Percentiles rank a stretch among this genome's conserved stretches.
Conservation (phyloP, 2,888 invertebrate genomes). For the Stenichneumon culpator region DNA sequence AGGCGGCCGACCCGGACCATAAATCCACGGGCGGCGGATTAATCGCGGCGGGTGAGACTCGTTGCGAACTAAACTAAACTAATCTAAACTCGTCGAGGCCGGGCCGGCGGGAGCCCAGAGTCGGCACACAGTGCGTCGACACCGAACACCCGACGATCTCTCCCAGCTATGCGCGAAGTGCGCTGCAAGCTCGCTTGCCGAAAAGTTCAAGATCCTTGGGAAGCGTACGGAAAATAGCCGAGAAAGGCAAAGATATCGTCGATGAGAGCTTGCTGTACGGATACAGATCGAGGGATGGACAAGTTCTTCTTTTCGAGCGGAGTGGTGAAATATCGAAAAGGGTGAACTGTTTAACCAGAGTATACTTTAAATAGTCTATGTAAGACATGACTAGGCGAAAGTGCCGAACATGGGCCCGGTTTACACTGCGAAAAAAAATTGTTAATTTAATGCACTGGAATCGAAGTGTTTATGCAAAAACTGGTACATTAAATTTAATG, state of each 20-base stretch:
- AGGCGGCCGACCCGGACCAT: constrained; percentile 78
- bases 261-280: not conserved
- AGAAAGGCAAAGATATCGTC: not conserved
- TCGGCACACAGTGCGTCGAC: constrained; percentile 24
- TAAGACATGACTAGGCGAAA: not conserved
- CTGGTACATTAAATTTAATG: too few species aligned
- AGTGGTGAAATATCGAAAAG: not conserved
- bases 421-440: too few species aligned
- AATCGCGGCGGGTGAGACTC: constrained; percentile 81
- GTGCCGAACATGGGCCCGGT: not conserved
- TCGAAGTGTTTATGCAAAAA: too few species aligned
- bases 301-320: not conserved
- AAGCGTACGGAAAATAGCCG: constrained; percentile 39
- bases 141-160: constrained; percentile 29
- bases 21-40: constrained; percentile 81
- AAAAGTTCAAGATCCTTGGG: constrained; percentile 3
- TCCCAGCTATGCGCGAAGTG: constrained; percentile 23
- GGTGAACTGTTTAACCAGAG: not conserved
- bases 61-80: constrained; percentile 83
- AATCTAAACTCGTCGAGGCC: constrained; percentile 82
- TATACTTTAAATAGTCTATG: not conserved
- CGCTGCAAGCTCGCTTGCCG: not conserved
- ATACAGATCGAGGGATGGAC: not conserved
- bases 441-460: too few species aligned
- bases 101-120: constrained; percentile 43